Base-by-base conservation (phyloP, 2,113 vertebrate species). In the Haliaeetus leucogaster region DNA sequence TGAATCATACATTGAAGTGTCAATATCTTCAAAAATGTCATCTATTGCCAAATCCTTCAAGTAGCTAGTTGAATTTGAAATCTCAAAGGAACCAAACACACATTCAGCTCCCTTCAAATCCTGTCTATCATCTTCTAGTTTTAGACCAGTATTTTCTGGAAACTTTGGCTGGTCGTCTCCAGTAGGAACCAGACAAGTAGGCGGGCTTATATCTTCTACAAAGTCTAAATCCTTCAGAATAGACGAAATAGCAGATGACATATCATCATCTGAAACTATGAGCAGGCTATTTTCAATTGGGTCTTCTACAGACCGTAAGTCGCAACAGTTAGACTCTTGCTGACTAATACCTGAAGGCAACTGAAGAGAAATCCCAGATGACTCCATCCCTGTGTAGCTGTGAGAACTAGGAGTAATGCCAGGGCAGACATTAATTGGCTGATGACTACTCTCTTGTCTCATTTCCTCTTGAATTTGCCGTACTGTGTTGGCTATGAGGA, bases 1-100 rank as follows among this genome's bases (percentile, higher is more conserved):
- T 4, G 98, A 98, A 85, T 99, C 99, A 13, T 98, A 99, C 99
- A 99, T 99, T 1, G 98, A 99, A 29, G 99, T 99, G 95, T 99
- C 99, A 43, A 99, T 99, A 97, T 99, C 99, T 96, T 99, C 99
- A 63, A 99, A 99, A 94, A 99, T 99, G 94, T 99, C 98, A 84
- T 99, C 99, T 94, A 98, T 98, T 78, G 98, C 98, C 79, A 99
- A 98, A 96, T 99, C 99, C 62, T 98, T 98, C 95, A 99, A 98
- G 97, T 99, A 99, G 95, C 99, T 98, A 76, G 98, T 98, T 91
- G 98, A 98, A 94, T 98, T 99, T 40, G 98, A 98, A 71, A 98
- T 98, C 80, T 99, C 98, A 55, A 98, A 94, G 95, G 98, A 97
- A 97, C 97, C 98, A 92, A 97, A 98, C 16, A 91, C 96, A 14